Base-by-base conservation (phyloP, 2,797 vertebrate genomes). In the Melanotaenia trifasciata region DNA sequence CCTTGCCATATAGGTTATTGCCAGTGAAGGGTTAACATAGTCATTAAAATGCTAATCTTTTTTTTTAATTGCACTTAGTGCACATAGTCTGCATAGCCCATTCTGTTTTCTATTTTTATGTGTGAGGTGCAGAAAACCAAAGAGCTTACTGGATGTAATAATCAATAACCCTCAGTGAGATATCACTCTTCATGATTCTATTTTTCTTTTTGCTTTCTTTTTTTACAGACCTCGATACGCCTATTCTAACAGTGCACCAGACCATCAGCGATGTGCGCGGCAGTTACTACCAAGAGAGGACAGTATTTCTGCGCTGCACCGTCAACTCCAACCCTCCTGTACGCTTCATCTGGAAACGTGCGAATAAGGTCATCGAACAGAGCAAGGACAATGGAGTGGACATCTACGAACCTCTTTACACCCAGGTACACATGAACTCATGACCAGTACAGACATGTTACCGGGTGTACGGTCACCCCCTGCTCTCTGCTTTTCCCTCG, bases 211-310 rank as follows among this genome's bases (percentile, higher is more conserved):
- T 9, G 26, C 14, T 60, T 9, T 3, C 1, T 58, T 72, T 38
- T 67, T 67, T 89, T 93, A 36, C 93, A 99, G 98, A 99, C 90
- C 94, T 99, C 81, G 97, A 99, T 45, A 95, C 94, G 26, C 97
- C 98, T 0, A 86, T 97, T 81, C 95, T 99, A 85, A 99, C 98
- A 0, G 94, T 99, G 51, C 98, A 99, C 84, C 98, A 99, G 95
- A 99, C 97, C 4, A 97, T 98, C 88, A 98, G 97, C 0, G 98
- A 99, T 0, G 97, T 98, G 3, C 95, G 98, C 0, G 97, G 97
- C 69, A 98, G 96, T 88, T 99, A 98, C 92, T 99, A 99, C 91
- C 97, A 98, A 87, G 98, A 99, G 93, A 98, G 98, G 93, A 99
- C 98, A 0, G 98, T 99, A 81, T 99, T 99, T 84, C 95, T 99